Evolutionary conservation across 2,797 vertebrate species (phyloP), one percentile per base, ranked within the genome.

Genomic region (Meriones psammophilus): DNA sequence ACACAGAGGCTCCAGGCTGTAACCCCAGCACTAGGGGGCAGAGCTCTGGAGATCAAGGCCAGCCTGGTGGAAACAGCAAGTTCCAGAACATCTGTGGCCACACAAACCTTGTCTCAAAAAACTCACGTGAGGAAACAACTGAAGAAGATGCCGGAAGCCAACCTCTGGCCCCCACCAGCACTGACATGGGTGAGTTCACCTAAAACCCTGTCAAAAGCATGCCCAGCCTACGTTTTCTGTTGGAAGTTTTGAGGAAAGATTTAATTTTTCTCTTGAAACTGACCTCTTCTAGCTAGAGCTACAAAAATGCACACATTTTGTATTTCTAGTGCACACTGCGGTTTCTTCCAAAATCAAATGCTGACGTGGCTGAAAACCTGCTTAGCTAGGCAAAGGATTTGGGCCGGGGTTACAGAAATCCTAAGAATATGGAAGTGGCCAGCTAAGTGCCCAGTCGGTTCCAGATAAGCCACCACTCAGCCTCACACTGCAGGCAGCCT

Each of bases 361-460:
- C 24, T 46, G 24, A 46, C 5, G 0, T 28, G 24, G 39, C 39
- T 46, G 12, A 28, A 26, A 39, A 28, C 14, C 39, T 46, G 73
- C 73, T 42, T 28, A 46, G 24, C 10, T 14, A 26, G 73, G 73
- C 12, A 2, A 46, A 76, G 39, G 22, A 46, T 76, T 74, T 42
- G 73, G 39, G 20, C 54, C 24, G 78, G n/a, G 54, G 8, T 58
- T 28, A 9, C 42, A 81, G 74, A 80, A 88, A 54, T 80, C 88
- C 50, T 92, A 80, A 88, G 94, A 80, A 74, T 84, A 85, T 58
- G 46, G 71, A 60, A n/a, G 39, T 68, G n/a, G 73, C 64, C 17
- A 42, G 56, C 77, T 56, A 7, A 64, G n/a, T 78, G 24, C 62
- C 13, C 2, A 73, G 66, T 46, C 26, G 39, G 42, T 94, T 87